Conservation (phyloP, 2,888 invertebrate genomes). For the Atethmia centrago region DNA sequence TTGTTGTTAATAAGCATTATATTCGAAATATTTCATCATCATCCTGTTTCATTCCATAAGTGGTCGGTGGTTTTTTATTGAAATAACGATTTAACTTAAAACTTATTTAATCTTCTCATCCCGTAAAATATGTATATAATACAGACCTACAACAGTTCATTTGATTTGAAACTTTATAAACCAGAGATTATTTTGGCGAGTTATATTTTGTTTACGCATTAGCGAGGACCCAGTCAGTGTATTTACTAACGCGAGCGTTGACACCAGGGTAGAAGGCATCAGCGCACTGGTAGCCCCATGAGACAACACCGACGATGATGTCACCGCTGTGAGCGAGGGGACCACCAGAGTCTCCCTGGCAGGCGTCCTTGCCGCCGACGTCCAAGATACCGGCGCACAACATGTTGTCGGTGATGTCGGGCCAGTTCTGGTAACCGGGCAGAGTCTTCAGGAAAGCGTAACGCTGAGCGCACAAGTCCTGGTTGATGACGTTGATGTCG, state of each 20-base stretch:
- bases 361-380: conserved; percentile 73
- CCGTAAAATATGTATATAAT: background rate
- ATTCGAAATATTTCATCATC: too few relatives aligned
- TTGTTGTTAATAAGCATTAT: too few relatives aligned
- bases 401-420: conserved; percentile 77
- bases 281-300: conserved; percentile 72
- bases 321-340: conserved; percentile 75
- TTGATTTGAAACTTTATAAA: conserved; percentile 6
- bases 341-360: conserved; percentile 80
- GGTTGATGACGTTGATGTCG: conserved; percentile 75
- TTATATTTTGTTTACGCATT: conserved; percentile 32
- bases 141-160: background rate
- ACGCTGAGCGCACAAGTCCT: conserved; percentile 73
- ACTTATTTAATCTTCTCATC: conserved; percentile 10
- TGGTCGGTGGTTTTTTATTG: background rate
- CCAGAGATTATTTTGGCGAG: conserved; percentile 10
- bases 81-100: conserved; percentile 12
- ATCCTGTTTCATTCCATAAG: background rate
- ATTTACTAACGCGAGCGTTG: conserved; percentile 71
- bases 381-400: conserved; percentile 81
- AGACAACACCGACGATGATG: conserved; percentile 73
- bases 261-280: conserved; percentile 72
- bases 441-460: conserved; percentile 73
- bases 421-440: conserved; percentile 67
- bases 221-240: conserved; percentile 38